phyloP scores from a whole-genome alignment of 2,888 invertebrate genomes.

The Pteria penguin region DNA sequence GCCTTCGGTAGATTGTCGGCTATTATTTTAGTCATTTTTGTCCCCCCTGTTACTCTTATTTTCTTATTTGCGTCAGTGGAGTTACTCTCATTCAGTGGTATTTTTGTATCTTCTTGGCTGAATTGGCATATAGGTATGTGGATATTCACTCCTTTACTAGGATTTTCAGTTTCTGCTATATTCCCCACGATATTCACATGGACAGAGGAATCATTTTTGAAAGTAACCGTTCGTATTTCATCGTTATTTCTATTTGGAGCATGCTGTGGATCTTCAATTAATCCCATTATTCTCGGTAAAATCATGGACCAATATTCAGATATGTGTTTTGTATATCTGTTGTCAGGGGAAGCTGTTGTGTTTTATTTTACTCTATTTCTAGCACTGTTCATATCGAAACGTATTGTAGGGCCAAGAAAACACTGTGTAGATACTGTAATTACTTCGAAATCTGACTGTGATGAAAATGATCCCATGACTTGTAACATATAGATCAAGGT shows the following conservation, averaged over 20 bases:
- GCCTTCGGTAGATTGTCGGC: too few relatives aligned
- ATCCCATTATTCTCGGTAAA: too few relatives aligned
- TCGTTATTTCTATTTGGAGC: constrained; percentile 55
- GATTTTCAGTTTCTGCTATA: constrained; percentile 56
- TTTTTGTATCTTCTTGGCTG: constrained; percentile 39
- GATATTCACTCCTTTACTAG: constrained; percentile 49
- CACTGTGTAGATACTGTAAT: too few relatives aligned
- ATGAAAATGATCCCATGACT: too few relatives aligned
- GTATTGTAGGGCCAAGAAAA: neutral
- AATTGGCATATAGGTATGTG: constrained; percentile 42
- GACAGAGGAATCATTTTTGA: constrained; percentile 57
- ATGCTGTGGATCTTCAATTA: constrained; percentile 55
- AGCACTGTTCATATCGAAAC: neutral
- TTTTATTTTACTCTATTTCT: neutral
- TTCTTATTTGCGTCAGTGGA: constrained; percentile 27
- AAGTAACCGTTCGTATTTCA: constrained; percentile 54
- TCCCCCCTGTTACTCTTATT: constrained; percentile 41
- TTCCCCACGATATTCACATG: constrained; percentile 58
- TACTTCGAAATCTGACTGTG: too few relatives aligned
- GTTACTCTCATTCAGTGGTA: constrained; percentile 10
- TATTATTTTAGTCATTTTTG: constrained; percentile 40
- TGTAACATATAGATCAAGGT: too few relatives aligned
- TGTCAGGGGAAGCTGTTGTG: constrained; percentile 34
- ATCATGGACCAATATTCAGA: constrained; percentile 54
- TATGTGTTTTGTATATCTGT: constrained; percentile 52